Evolutionary conservation across 2,888 invertebrate genomes (phyloP).

Genomic region (Drosophila mimica): DNA sequence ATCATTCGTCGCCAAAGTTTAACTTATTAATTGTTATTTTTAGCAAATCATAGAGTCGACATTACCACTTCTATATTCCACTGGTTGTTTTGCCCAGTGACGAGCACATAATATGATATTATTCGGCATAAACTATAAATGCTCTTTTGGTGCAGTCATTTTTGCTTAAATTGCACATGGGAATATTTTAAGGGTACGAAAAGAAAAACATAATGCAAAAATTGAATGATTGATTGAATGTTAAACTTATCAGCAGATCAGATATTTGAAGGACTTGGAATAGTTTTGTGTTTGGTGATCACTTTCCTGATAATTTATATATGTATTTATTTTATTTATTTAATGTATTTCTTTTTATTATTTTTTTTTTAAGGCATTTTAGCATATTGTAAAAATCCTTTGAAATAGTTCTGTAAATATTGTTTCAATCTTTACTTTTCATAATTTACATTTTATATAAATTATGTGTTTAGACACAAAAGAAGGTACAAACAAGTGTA

Average conservation of each 20-base stretch:
- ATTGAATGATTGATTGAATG: background rate
- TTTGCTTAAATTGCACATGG: slow-evolving; percentile 2
- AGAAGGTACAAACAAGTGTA: too few species aligned
- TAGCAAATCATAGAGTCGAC: slow-evolving; percentile 36
- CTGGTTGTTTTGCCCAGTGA: slow-evolving; percentile 18
- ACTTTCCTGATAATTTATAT: background rate
- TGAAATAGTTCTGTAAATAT: background rate
- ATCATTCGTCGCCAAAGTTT: slow-evolving; percentile 9
- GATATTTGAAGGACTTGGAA: background rate
- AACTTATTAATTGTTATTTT: slow-evolving; percentile 32
- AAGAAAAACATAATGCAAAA: background rate
- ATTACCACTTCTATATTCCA: slow-evolving; percentile 19
- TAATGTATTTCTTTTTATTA: background rate
- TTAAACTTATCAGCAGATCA: background rate
- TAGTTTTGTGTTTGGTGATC: background rate
- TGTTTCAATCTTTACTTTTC: background rate
- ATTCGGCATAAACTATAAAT: background rate
- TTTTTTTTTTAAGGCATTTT: too few species aligned
- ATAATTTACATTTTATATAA: background rate
- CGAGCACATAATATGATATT: slow-evolving; percentile 6
- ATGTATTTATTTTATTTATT: background rate
- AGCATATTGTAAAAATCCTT: background rate
- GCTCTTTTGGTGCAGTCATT: background rate
- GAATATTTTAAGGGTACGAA: background rate
- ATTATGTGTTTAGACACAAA: background rate